These are phyloP conservation scores for Phalacrocorax pelagicus DNA, from an alignment of 2,113 vertebrate genomes.

Conservation along the genomic window DNA sequence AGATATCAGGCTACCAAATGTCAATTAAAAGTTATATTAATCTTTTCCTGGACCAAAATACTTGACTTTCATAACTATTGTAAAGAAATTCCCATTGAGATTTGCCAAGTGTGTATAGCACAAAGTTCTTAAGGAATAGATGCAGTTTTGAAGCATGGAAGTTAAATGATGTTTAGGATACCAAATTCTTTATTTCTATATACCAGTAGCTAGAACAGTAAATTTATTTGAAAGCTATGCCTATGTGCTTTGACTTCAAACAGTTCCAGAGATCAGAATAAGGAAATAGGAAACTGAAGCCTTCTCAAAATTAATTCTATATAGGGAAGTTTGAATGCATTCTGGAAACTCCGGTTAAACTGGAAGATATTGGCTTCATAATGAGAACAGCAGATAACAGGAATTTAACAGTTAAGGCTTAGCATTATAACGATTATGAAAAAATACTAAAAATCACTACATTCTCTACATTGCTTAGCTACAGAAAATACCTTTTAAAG, in stretches of 20 bases:
- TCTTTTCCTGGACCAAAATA: background rate
- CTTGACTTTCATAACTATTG: background rate
- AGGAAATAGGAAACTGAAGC: background rate
- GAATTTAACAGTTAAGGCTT: background rate
- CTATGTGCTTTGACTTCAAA: background rate
- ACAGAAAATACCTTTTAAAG: constrained; percentile 89
- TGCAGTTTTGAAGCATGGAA: background rate
- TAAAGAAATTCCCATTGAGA: background rate
- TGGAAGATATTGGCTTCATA: background rate
- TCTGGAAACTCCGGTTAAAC: background rate
- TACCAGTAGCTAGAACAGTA: background rate
- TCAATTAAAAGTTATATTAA: background rate
- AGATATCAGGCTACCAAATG: background rate
- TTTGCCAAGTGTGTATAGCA: background rate
- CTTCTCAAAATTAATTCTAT: background rate
- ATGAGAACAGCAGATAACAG: background rate
- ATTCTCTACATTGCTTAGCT: background rate
- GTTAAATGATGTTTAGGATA: background rate
- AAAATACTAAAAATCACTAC: background rate
- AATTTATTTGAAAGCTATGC: background rate
- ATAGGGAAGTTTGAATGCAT: background rate
- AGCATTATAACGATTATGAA: background rate
- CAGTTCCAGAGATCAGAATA: background rate
- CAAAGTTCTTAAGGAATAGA: background rate
- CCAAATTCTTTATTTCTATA: background rate